Percentiles rank a stretch among this genome's conserved stretches.
phyloP scores from a whole-genome alignment of 1,140 invertebrate species.

The Acromyrmex heyeri region DNA sequence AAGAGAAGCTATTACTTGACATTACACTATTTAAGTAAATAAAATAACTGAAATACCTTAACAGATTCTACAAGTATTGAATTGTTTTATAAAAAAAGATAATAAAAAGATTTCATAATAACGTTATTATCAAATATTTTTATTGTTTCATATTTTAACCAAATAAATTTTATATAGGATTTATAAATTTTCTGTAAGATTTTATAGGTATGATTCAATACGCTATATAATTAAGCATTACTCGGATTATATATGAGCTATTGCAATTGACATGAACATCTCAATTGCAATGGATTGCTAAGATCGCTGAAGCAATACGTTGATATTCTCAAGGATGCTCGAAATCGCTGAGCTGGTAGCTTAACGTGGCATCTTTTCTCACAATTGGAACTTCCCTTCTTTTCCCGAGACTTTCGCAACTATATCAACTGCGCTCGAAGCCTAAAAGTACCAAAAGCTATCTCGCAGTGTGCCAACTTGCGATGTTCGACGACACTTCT shows the following conservation, averaged over 20 bases:
- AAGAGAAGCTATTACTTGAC: background rate
- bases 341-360: slow-evolving; percentile 78
- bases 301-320: slow-evolving; percentile 58
- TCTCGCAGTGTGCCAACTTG: slow-evolving; percentile 69
- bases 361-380: slow-evolving; percentile 66
- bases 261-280: background rate
- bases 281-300: slow-evolving; percentile 16
- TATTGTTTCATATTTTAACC: background rate
- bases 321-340: slow-evolving; percentile 57
- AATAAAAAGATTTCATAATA: background rate
- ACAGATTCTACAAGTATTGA: background rate
- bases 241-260: background rate
- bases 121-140: background rate
- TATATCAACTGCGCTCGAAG: slow-evolving; percentile 65
- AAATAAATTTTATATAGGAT: slow-evolving; percentile 6
- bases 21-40: background rate
- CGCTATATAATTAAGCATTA: slow-evolving; percentile 2
- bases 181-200: background rate
- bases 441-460: slow-evolving; percentile 69
- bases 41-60: background rate
- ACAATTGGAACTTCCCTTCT: slow-evolving; percentile 52
- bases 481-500: slow-evolving; percentile 43
- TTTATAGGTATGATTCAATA: background rate
- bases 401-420: slow-evolving; percentile 48
- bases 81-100: slow-evolving; percentile 1